Percentiles rank a stretch among this genome's conserved stretches.
phyloP scores from a whole-genome alignment of 1,140 invertebrate genomes.

The Spodoptera litura region DNA sequence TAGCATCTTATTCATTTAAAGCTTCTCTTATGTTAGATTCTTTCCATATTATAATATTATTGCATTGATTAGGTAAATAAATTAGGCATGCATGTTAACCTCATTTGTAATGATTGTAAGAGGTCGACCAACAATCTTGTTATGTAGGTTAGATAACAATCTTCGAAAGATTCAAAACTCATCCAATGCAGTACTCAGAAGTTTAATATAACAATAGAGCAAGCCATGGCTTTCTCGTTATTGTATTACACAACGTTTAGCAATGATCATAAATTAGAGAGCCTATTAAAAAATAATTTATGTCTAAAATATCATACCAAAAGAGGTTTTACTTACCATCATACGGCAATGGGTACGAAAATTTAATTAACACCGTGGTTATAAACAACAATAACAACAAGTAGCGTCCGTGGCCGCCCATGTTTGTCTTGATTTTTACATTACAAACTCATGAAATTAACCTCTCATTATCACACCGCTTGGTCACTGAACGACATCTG shows the following conservation, averaged over 20 bases:
- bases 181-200: not conserved
- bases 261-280: not conserved
- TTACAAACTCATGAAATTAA: not conserved
- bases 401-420: conserved; percentile 30
- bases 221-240: not conserved
- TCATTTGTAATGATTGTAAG: too few species aligned
- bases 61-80: not conserved
- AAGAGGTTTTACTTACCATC: conserved; percentile 36
- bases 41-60: not conserved
- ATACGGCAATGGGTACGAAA: conserved; percentile 33
- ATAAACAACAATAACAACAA: conserved; percentile 47
- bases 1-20: not conserved
- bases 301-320: not conserved
- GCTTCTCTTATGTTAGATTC: conserved; percentile 3
- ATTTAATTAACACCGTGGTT: conserved; percentile 32
- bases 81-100: too few species aligned
- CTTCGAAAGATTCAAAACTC: not conserved
- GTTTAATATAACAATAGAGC: not conserved
- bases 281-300: not conserved
- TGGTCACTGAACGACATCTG: not conserved
- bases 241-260: not conserved
- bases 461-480: not conserved
- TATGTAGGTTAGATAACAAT: too few species aligned
- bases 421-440: conserved; percentile 24
- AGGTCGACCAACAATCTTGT: too few species aligned